Conservation (phyloP, 2,797 vertebrate species). For the Alauda arvensis region DNA sequence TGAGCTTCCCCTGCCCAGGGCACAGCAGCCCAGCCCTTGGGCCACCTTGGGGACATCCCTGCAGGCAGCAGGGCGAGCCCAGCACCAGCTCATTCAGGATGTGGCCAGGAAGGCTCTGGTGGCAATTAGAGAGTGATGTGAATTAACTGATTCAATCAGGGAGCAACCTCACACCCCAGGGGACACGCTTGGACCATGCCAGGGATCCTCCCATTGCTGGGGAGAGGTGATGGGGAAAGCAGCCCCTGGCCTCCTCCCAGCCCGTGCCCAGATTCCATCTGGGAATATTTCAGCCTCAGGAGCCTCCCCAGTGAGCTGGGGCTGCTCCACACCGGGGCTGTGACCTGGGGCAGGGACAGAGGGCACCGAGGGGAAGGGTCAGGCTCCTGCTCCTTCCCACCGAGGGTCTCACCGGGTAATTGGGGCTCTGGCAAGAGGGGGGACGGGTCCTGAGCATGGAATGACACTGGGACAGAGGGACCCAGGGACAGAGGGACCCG, state of each 20-base stretch:
- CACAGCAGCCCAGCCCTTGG: background rate
- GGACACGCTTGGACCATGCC: rapidly evolving
- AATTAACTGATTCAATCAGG: background rate
- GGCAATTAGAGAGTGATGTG: background rate
- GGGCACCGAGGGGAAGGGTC: background rate
- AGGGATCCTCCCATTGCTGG: background rate
- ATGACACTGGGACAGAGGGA: no score
- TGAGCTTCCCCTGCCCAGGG: background rate
- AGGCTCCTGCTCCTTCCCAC: background rate
- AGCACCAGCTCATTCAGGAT: rapidly evolving
- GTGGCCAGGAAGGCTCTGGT: background rate
- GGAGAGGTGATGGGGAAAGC: background rate
- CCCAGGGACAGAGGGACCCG: background rate
- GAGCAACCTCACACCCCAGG: rapidly evolving
- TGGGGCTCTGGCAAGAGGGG: rapidly evolving
- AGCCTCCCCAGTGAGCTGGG: rapidly evolving
- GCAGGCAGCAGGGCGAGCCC: background rate
- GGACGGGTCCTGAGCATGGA: rapidly evolving
- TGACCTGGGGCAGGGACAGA: background rate
- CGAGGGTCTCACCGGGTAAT: rapidly evolving
- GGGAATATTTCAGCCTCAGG: background rate
- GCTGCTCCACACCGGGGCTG: background rate
- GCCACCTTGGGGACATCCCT: rapidly evolving
- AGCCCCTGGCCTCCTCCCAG: background rate
- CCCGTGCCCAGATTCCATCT: rapidly evolving